Percentiles rank a stretch among this genome's conserved stretches.
Conservation (phyloP, 2,888 invertebrate genomes). For the Heliconius sara region DNA sequence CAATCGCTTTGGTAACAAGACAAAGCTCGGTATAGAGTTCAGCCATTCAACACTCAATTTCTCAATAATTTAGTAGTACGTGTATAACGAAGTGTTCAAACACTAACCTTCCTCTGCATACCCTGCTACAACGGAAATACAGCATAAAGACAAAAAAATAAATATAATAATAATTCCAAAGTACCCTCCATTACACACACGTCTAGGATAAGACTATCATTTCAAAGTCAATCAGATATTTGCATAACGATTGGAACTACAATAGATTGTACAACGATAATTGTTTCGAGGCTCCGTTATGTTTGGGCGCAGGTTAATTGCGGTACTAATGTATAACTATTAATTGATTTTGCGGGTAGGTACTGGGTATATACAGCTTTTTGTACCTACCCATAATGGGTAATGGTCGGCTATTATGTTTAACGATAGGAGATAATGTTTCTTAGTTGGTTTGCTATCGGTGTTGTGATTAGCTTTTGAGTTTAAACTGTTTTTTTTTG, state of each 20-base stretch:
- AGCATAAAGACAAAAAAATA: too few species aligned
- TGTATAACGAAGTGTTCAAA: neutral
- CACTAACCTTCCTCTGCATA: neutral
- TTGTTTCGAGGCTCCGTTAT: conserved; percentile 52
- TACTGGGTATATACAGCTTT: conserved; percentile 41
- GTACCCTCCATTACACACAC: neutral
- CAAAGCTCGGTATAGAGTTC: neutral
- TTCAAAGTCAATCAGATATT: conserved; percentile 58
- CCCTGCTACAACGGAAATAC: neutral
- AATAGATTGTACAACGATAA: conserved; percentile 59
- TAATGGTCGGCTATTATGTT: conserved; percentile 37
- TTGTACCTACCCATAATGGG: conserved; percentile 39
- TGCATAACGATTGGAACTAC: conserved; percentile 61
- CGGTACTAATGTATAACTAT: conserved; percentile 65
- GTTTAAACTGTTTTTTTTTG: too few species aligned
- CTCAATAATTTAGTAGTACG: neutral
- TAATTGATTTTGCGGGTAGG: conserved; percentile 70
- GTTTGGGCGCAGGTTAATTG: conserved; percentile 55
- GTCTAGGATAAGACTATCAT: conserved; percentile 30
- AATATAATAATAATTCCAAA: neutral
- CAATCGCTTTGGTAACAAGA: too few species aligned
- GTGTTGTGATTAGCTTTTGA: conserved; percentile 1
- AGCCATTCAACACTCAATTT: neutral
- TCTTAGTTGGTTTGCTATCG: conserved; percentile 11
- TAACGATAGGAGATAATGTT: conserved; percentile 39